phyloP scores from a whole-genome alignment of 2,797 vertebrate species.

The Helicolenus hilgendorfi region DNA sequence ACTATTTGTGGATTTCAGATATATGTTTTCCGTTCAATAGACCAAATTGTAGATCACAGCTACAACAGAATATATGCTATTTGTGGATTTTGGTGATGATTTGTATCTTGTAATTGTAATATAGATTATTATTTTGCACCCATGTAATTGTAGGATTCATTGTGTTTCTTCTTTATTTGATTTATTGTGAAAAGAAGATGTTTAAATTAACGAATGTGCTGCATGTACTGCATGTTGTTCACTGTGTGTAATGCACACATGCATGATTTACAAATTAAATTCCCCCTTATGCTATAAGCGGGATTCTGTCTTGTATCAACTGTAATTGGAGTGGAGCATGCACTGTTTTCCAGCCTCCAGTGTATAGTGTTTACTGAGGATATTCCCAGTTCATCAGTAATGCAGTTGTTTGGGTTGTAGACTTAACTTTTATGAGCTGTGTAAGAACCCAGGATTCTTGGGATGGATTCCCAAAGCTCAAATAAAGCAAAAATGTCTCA shows the following conservation, averaged over 20 bases:
- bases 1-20: neutral
- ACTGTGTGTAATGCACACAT: neutral
- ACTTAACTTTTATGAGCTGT: neutral
- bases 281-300: neutral
- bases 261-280: slow-evolving; percentile 13
- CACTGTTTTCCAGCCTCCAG: neutral
- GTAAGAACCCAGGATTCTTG: neutral
- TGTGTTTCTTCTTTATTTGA: neutral
- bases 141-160: neutral
- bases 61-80: neutral
- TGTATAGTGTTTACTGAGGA: neutral
- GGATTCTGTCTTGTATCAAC: neutral
- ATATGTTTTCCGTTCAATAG: neutral
- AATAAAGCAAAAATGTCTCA: slow-evolving; percentile 15
- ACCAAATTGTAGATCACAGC: neutral
- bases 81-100: neutral
- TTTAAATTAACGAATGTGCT: neutral
- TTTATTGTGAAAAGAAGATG: neutral
- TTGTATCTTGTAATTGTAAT: neutral
- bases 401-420: neutral
- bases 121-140: neutral
- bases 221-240: neutral
- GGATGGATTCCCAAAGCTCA: neutral
- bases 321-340: neutral
- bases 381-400: neutral